Evolutionary conservation across 2,888 invertebrate species (phyloP).

Genomic region (Epistrophe eligans): DNA sequence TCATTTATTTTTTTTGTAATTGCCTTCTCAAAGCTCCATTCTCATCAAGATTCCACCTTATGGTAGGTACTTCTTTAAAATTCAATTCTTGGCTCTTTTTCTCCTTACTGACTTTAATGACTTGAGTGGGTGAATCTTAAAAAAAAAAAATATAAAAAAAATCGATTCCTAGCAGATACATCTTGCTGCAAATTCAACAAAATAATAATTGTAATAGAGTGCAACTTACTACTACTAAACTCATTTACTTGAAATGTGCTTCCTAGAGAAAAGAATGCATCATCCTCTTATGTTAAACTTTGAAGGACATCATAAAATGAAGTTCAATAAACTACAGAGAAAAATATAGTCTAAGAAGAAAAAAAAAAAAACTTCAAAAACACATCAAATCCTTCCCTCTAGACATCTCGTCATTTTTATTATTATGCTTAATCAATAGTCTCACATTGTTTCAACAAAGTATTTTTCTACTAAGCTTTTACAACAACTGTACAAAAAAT

Average conservation of each 20-base stretch:
- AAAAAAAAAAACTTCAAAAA: background rate
- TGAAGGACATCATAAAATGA: constrained; percentile 42
- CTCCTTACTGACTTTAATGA: background rate
- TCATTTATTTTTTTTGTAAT: background rate
- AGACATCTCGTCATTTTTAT: constrained; percentile 29
- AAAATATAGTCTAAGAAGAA: background rate
- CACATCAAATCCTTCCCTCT: constrained; percentile 24
- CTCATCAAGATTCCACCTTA: background rate
- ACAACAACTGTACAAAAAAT: background rate
- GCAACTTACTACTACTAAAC: constrained; percentile 1
- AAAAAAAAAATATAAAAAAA: constrained; percentile 25
- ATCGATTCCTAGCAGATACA: constrained; percentile 61
- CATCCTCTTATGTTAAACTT: background rate
- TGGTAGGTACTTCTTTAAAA: background rate
- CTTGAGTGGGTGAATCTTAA: background rate
- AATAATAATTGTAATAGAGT: background rate
- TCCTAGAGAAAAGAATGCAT: background rate
- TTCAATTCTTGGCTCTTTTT: background rate
- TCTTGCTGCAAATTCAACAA: background rate
- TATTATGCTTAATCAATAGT: constrained; percentile 28
- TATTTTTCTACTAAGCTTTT: background rate
- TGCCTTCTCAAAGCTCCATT: background rate
- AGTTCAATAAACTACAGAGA: constrained; percentile 66
- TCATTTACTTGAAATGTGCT: constrained; percentile 16
- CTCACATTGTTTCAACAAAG: constrained; percentile 49